Conservation (phyloP, 2,797 vertebrate genomes). For the Parauchenoglanis punctatus region DNA sequence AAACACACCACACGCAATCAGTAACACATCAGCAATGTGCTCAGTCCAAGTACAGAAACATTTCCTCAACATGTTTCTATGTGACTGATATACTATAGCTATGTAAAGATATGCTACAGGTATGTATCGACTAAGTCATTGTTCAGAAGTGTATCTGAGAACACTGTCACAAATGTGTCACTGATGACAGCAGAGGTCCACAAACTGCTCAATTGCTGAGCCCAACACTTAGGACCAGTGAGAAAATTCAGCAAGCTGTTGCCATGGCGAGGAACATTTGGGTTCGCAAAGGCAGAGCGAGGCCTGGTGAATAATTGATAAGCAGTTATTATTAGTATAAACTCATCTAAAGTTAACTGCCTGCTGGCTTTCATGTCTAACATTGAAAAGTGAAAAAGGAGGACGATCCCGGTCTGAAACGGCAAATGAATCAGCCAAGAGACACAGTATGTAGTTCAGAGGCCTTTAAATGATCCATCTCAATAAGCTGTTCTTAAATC, state of each 20-base stretch:
- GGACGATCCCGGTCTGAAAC: background rate
- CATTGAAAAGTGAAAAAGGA: background rate
- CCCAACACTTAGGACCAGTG: conserved; percentile 63
- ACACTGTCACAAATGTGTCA: background rate
- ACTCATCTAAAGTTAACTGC: conserved; percentile 69
- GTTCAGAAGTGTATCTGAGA: background rate
- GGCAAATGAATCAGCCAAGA: background rate
- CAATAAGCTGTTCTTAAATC: background rate
- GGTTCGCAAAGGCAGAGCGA: conserved; percentile 70
- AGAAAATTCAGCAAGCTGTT: conserved; percentile 70
- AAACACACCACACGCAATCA: too few relatives aligned
- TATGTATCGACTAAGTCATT: background rate
- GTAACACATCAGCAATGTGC: background rate
- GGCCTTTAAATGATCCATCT: background rate
- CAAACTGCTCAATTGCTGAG: conserved; percentile 49
- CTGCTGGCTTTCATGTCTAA: conserved; percentile 14
- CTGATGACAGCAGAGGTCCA: background rate
- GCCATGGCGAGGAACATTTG: conserved; percentile 80
- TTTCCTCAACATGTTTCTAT: background rate
- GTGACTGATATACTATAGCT: background rate
- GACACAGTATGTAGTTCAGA: background rate
- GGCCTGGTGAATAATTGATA: conserved; percentile 83
- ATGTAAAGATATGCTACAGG: background rate
- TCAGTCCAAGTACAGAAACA: too few relatives aligned
- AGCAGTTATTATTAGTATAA: conserved; percentile 77